These are phyloP conservation scores for Heterodera filipjevi DNA, from an alignment of 2,888 invertebrate genomes.

Conservation along the genomic window DNA sequence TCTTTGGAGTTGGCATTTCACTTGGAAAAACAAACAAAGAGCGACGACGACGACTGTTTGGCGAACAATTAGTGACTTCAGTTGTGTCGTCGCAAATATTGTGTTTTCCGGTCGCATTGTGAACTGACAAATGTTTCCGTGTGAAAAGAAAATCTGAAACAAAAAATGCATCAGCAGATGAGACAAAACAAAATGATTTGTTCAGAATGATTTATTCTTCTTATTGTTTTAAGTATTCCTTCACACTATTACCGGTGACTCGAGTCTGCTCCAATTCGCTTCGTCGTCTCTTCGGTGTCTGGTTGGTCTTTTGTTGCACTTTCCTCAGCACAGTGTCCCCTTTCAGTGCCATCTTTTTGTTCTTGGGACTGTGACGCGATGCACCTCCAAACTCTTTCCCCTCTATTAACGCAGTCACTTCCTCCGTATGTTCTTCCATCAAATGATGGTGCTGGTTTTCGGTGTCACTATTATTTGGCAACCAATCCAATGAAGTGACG, in stretches of 20 bases:
- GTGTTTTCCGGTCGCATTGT: not conserved
- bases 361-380: not conserved
- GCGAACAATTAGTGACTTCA: not conserved
- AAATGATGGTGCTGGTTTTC: not conserved
- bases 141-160: conserved; percentile 7
- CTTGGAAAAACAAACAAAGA: not conserved
- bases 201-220: too few relatives aligned
- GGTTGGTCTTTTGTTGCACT: not conserved
- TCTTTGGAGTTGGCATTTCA: not conserved
- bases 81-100: not conserved
- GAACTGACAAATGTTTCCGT: not conserved
- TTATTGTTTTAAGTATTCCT: not conserved
- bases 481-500: not conserved
- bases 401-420: not conserved
- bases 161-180: not conserved
- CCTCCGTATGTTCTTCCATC: not conserved
- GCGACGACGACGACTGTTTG: not conserved
- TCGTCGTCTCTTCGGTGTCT: conserved; percentile 5
- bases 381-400: not conserved
- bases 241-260: conserved; percentile 1
- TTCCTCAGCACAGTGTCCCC: not conserved
- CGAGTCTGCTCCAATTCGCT: not conserved
- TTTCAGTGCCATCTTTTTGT: not conserved
- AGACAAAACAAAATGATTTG: too few relatives aligned
- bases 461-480: not conserved